These are phyloP conservation scores for Ianthella basta DNA, from an alignment of 37 sponge, comb jelly and placozoan genomes.

Conservation along the genomic window DNA sequence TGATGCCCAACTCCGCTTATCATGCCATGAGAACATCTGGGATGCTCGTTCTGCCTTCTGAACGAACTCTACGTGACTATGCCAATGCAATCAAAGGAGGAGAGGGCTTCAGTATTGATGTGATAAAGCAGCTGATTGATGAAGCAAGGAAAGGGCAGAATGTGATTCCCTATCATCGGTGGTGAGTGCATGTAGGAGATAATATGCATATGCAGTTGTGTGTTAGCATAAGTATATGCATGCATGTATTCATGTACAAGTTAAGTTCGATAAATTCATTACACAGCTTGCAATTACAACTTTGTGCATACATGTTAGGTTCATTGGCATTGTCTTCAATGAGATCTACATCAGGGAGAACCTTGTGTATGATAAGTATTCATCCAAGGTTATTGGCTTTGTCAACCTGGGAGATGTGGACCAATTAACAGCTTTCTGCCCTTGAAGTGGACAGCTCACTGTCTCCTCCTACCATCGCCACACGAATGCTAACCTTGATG, in stretches of 20 bases:
- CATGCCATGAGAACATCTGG: not conserved
- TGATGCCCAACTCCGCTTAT: no score
- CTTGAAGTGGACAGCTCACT: not conserved
- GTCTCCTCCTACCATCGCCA: constrained; percentile 19
- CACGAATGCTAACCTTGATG: constrained; percentile 41
- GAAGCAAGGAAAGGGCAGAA: constrained; percentile 21
- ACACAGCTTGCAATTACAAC: no score
- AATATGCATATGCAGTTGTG: not conserved
- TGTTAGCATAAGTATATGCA: not conserved
- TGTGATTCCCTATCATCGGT: not conserved
- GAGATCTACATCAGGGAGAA: constrained; percentile 63
- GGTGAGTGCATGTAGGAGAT: constrained; percentile 8
- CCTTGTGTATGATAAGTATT: constrained; percentile 57
- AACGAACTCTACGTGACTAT: not conserved
- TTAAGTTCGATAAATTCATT: no score
- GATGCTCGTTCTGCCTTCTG: not conserved
- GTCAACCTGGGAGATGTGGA: constrained; percentile 40
- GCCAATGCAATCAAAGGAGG: constrained; percentile 16
- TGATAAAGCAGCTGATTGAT: constrained; percentile 33
- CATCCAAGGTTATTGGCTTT: constrained; percentile 58
- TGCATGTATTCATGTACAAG: not conserved
- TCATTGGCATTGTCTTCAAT: constrained; percentile 50
- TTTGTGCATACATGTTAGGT: constrained; percentile 33
- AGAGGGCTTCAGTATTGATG: constrained; percentile 47
- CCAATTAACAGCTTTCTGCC: not conserved